A percentile compares a stretch with the other conserved stretches of the same genome.
These are phyloP conservation scores for Hirtodrosophila trivittata DNA, from an alignment of 2,888 invertebrate species.

Conservation along the genomic window DNA sequence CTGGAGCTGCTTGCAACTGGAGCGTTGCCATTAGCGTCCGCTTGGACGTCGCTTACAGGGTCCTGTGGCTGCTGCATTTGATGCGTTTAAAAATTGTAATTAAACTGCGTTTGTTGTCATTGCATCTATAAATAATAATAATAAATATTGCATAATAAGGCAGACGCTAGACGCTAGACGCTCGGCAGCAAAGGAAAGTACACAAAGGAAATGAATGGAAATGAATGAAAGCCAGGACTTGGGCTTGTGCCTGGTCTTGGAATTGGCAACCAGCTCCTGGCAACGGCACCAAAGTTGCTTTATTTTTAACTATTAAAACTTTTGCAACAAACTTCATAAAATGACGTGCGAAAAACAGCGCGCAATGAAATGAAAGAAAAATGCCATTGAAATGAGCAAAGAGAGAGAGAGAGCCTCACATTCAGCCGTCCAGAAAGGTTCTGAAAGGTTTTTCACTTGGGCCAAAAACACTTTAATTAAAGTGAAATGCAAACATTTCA, in stretches of 20 bases:
- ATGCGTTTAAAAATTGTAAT: slow-evolving; percentile 74
- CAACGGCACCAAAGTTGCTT: slow-evolving; percentile 39
- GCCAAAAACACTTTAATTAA: slow-evolving; percentile 67
- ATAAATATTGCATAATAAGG: slow-evolving; percentile 68
- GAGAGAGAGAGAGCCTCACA: not conserved
- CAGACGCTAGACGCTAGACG: slow-evolving; percentile 29
- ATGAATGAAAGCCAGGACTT: slow-evolving; percentile 28
- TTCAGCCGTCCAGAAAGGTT: slow-evolving; percentile 2
- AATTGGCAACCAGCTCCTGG: slow-evolving; percentile 4
- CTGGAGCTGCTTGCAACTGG: slow-evolving; percentile 4
- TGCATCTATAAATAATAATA: slow-evolving; percentile 72
- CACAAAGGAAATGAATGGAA: slow-evolving; percentile 64
- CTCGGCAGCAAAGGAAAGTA: slow-evolving; percentile 17
- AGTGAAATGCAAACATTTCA: slow-evolving; percentile 78
- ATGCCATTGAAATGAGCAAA: slow-evolving; percentile 34
- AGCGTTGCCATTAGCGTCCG: slow-evolving; percentile 62
- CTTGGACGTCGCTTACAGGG: slow-evolving; percentile 47
- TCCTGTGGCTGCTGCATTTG: slow-evolving; percentile 67
- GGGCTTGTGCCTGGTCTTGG: not conserved
- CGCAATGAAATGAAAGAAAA: slow-evolving; percentile 50
- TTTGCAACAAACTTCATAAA: slow-evolving; percentile 65
- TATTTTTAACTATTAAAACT: slow-evolving; percentile 71
- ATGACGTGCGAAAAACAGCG: slow-evolving; percentile 64
- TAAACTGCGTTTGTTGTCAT: slow-evolving; percentile 78
- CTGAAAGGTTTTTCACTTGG: slow-evolving; percentile 40